Evolutionary conservation across 2,113 vertebrate genomes (phyloP).

Genomic region (Agapornis roseicollis): DNA sequence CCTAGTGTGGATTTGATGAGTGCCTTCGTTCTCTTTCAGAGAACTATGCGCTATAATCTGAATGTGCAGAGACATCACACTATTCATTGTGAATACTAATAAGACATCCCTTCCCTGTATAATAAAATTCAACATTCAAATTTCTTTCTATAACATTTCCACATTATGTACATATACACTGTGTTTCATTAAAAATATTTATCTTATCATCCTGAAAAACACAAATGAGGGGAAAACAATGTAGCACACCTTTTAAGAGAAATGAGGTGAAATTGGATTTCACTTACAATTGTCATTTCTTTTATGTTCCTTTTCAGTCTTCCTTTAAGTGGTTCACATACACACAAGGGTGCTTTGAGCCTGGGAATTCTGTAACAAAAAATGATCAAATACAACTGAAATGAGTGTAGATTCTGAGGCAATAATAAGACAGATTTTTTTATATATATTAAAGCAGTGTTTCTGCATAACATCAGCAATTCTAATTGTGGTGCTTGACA

Average conservation of each 20-base stretch:
- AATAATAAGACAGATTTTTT: slow-evolving; percentile 13
- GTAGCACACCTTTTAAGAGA: slow-evolving; percentile 8
- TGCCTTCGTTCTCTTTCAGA: background rate
- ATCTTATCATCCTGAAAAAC: slow-evolving; percentile 17
- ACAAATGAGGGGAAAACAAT: slow-evolving; percentile 22
- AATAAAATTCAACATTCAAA: slow-evolving; percentile 10
- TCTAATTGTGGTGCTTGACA: slow-evolving; percentile 64
- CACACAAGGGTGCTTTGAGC: background rate
- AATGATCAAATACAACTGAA: slow-evolving; percentile 28
- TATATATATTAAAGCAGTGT: background rate
- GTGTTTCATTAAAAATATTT: slow-evolving; percentile 49
- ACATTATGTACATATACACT: background rate
- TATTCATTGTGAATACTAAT: background rate
- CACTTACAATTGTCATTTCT: slow-evolving; percentile 29
- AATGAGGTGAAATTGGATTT: slow-evolving; percentile 44
- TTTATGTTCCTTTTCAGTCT: slow-evolving; percentile 51
- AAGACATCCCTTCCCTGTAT: background rate
- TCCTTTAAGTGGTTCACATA: background rate
- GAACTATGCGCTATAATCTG: background rate
- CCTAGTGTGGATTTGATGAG: background rate
- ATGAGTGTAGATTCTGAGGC: background rate
- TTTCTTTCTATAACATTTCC: background rate
- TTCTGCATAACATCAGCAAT: slow-evolving; percentile 62
- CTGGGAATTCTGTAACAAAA: slow-evolving; percentile 4
- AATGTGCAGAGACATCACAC: background rate